These are phyloP conservation scores for Cosmopolites sordidus DNA, from an alignment of 2,888 invertebrate genomes.

Conservation along the genomic window DNA sequence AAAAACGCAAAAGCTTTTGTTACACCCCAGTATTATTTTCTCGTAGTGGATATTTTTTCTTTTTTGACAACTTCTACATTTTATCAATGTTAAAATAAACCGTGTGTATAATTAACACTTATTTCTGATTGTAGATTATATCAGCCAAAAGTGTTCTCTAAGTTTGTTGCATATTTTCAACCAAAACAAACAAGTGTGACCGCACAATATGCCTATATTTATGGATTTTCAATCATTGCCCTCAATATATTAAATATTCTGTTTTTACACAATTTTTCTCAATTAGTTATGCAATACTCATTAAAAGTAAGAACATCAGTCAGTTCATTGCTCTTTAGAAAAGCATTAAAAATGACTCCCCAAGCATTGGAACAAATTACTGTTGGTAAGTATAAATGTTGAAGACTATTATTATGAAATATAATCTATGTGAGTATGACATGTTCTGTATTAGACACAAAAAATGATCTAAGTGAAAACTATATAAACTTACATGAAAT, in stretches of 20 bases:
- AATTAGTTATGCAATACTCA: slow-evolving; percentile 74
- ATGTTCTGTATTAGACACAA: no score
- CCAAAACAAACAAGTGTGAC: slow-evolving; percentile 29
- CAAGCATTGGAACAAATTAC: slow-evolving; percentile 67
- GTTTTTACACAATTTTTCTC: slow-evolving; percentile 71
- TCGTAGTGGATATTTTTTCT: no score
- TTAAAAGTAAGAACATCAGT: slow-evolving; percentile 77
- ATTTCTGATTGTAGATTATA: slow-evolving; percentile 11
- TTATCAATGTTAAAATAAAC: no score
- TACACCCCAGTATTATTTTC: no score
- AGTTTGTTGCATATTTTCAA: slow-evolving; percentile 31
- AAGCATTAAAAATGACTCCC: slow-evolving; percentile 44
- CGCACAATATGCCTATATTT: slow-evolving; percentile 59
- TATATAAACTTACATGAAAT: no score
- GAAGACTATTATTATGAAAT: no score
- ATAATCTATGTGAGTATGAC: no score
- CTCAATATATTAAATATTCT: slow-evolving; percentile 69
- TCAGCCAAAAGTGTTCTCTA: slow-evolving; percentile 18
- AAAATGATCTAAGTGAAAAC: no score
- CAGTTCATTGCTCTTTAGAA: slow-evolving; percentile 77
- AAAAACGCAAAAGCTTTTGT: no score
- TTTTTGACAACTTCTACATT: no score
- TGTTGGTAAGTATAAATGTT: slow-evolving; percentile 27
- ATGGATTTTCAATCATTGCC: slow-evolving; percentile 65
- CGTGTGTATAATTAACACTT: no score